These are phyloP conservation scores for Percopsis omiscomaycus DNA, from an alignment of 2,797 vertebrate species.

Conservation along the genomic window DNA sequence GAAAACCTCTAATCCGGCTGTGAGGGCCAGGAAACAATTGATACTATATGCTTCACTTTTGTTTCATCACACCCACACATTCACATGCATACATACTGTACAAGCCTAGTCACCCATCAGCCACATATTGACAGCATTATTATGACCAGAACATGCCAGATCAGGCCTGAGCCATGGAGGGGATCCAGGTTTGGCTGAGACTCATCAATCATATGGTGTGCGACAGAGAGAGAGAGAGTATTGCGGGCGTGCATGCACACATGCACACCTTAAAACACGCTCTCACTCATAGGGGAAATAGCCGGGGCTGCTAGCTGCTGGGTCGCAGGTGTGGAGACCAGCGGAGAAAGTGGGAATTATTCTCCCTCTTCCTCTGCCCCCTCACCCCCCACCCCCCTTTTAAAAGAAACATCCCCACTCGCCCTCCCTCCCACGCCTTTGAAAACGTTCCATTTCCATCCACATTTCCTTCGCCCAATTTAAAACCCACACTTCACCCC, in stretches of 20 bases:
- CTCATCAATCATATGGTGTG: constrained; percentile 68
- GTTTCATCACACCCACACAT: constrained; percentile 44
- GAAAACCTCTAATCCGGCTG: constrained; percentile 43
- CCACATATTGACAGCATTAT: constrained; percentile 73
- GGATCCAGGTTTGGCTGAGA: constrained; percentile 62
- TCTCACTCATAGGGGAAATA: constrained; percentile 40
- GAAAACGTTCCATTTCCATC: constrained; percentile 71
- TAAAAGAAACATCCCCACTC: constrained; percentile 54
- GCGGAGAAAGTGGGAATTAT: constrained; percentile 67
- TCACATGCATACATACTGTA: not conserved
- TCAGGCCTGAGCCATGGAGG: constrained; percentile 61
- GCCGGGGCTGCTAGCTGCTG: constrained; percentile 54
- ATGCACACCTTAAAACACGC: constrained; percentile 25
- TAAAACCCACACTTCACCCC: constrained; percentile 66
- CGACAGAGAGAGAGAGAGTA: constrained; percentile 42
- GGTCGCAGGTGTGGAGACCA: constrained; percentile 73
- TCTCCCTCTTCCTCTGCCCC: constrained; percentile 38
- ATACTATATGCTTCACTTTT: constrained; percentile 49
- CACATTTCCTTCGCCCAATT: constrained; percentile 68
- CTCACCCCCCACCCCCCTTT: constrained; percentile 40
- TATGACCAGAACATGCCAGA: constrained; percentile 75
- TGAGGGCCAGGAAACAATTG: too few relatives aligned
- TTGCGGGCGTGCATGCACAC: not conserved
- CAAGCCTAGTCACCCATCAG: constrained; percentile 41
- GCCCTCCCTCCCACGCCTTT: constrained; percentile 45